phyloP scores from a whole-genome alignment of 1,140 invertebrate species.

The Drosophila bocqueti region DNA sequence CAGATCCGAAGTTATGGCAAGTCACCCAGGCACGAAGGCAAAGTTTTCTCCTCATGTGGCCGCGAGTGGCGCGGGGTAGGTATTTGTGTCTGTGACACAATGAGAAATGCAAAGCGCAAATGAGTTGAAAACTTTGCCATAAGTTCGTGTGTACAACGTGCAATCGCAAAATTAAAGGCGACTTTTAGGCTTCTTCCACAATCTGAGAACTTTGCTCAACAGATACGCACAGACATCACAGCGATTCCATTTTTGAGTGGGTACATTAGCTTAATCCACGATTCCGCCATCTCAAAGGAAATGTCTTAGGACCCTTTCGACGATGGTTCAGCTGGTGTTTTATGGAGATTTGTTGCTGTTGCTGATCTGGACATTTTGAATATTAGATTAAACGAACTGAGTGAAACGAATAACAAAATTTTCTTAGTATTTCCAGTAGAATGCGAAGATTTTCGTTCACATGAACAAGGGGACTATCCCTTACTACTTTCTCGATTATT shows the following conservation, averaged over 20 bases:
- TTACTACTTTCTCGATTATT: background rate
- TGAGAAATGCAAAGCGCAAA: conserved; percentile 81
- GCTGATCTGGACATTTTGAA: background rate
- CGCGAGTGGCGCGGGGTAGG: conserved; percentile 7
- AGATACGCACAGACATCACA: conserved; percentile 45
- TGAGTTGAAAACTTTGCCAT: conserved; percentile 82
- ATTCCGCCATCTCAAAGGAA: background rate
- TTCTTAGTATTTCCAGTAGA: background rate
- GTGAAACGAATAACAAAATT: background rate
- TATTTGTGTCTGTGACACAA: conserved; percentile 64
- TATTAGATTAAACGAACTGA: background rate
- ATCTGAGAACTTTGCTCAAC: conserved; percentile 52
- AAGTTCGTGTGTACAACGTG: conserved; percentile 60
- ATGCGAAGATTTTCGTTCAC: background rate
- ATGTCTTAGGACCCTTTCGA: background rate
- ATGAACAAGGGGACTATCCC: no score
- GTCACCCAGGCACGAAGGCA: conserved; percentile 29
- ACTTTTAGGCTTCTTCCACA: conserved; percentile 57
- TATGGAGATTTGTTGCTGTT: background rate
- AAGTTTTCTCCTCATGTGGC: conserved; percentile 36
- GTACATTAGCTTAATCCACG: conserved; percentile 15
- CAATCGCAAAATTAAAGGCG: conserved; percentile 64
- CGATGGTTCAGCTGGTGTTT: background rate
- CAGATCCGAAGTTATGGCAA: conserved; percentile 41
- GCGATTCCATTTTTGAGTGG: conserved; percentile 3